Percentiles rank a stretch among this genome's conserved stretches.
phyloP scores from a whole-genome alignment of 92 coral and sea anemone genomes.

The Virgularia gustaviana region DNA sequence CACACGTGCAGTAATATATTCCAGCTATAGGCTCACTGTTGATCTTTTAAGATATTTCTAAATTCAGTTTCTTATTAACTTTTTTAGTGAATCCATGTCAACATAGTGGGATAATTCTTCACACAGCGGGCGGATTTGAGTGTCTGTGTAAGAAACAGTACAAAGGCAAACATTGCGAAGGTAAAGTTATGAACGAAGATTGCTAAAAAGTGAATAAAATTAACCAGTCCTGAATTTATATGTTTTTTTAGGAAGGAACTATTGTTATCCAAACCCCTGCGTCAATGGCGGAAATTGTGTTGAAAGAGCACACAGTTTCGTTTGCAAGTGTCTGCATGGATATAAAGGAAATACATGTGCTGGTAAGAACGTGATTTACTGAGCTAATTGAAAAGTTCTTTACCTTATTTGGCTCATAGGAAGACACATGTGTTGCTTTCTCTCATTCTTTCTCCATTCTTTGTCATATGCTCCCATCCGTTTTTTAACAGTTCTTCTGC shows the following conservation, averaged over 20 bases:
- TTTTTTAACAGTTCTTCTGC: too few species aligned
- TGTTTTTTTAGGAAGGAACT: conserved; percentile 36
- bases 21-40: too few species aligned
- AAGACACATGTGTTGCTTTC: too few species aligned
- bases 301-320: conserved; percentile 57
- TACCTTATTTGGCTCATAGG: too few species aligned
- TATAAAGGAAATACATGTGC: conserved; percentile 73
- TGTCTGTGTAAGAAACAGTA: conserved; percentile 83
- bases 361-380: too few species aligned
- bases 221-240: background rate
- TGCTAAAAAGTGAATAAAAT: background rate
- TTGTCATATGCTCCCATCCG: too few species aligned
- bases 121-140: conserved; percentile 70
- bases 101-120: conserved; percentile 79
- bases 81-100: conserved; percentile 84
- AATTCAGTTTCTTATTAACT: background rate
- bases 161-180: conserved; percentile 84
- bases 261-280: conserved; percentile 69
- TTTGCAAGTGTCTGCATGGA: conserved; percentile 72
- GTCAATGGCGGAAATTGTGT: conserved; percentile 71
- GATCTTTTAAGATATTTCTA: background rate
- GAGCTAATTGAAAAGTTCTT: too few species aligned
- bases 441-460: too few species aligned
- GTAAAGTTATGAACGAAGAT: conserved; percentile 22
- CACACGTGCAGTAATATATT: too few species aligned